Evolutionary conservation across 2,888 invertebrate genomes (phyloP).

Genomic region (Nomada fabriciana): DNA sequence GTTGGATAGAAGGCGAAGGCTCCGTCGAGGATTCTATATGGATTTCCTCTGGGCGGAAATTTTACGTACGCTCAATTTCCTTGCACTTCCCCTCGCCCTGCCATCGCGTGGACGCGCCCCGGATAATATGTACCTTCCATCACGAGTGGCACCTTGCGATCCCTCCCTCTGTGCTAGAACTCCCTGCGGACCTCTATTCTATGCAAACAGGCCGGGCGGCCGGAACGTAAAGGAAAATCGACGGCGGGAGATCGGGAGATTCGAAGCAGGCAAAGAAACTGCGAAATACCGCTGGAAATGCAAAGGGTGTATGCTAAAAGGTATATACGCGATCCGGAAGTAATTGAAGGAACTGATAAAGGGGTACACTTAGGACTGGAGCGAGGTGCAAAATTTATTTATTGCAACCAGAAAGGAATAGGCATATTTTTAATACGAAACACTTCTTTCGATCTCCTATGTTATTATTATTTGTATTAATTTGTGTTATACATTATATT

Average conservation of each 20-base stretch:
- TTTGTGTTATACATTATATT: no score
- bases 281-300: not conserved
- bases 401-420: no score
- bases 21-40: slow-evolving; percentile 31
- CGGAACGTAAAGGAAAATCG: slow-evolving; percentile 49
- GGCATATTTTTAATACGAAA: no score
- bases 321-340: not conserved
- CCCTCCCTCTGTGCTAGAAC: slow-evolving; percentile 60
- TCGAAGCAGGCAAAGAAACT: not conserved
- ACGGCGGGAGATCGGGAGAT: slow-evolving; percentile 48
- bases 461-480: no score
- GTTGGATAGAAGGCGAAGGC: not conserved
- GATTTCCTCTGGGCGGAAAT: slow-evolving; percentile 57
- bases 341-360: slow-evolving; percentile 1
- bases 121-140: slow-evolving; percentile 66
- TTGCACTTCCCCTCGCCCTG: slow-evolving; percentile 27
- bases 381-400: not conserved
- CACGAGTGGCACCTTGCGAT: slow-evolving; percentile 72
- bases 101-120: slow-evolving; percentile 33
- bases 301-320: not conserved
- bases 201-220: slow-evolving; percentile 72
- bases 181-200: slow-evolving; percentile 73
- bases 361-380: not conserved
- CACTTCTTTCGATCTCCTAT: no score
- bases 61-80: slow-evolving; percentile 64